Evolutionary conservation across 2,113 vertebrate genomes (phyloP).

Genomic region (Cyphotilapia sp.): DNA sequence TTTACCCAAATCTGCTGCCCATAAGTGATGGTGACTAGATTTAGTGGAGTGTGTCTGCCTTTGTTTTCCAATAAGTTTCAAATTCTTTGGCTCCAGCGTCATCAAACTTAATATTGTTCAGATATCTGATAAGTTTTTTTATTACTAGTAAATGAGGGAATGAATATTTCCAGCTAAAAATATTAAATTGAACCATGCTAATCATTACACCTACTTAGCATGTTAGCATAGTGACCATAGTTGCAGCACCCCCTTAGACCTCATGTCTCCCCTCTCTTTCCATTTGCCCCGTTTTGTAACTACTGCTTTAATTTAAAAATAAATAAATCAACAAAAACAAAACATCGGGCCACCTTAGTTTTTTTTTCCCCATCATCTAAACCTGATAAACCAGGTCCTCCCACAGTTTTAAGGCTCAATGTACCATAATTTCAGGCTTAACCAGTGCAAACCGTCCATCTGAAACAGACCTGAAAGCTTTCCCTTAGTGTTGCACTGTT

Average conservation of each 20-base stretch:
- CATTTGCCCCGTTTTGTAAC: background rate
- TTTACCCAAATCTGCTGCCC: background rate
- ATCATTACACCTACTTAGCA: background rate
- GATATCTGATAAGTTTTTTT: background rate
- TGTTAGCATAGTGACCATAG: background rate
- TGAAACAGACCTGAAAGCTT: background rate
- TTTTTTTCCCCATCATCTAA: background rate
- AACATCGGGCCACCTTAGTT: background rate
- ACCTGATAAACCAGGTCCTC: background rate
- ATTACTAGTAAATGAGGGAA: background rate
- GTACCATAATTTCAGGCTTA: background rate
- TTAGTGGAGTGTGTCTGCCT: background rate
- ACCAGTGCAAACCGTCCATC: background rate
- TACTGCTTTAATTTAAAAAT: background rate
- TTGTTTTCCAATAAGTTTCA: background rate
- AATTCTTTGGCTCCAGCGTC: background rate
- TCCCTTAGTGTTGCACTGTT: background rate
- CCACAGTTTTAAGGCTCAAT: background rate
- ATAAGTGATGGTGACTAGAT: background rate
- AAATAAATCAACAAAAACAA: background rate
- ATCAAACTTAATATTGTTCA: background rate
- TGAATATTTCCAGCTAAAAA: background rate
- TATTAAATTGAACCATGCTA: background rate
- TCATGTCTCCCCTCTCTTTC: background rate
- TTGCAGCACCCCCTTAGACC: background rate